Conservation (phyloP, 2,888 invertebrate species). For the Mythimna lalbum region DNA sequence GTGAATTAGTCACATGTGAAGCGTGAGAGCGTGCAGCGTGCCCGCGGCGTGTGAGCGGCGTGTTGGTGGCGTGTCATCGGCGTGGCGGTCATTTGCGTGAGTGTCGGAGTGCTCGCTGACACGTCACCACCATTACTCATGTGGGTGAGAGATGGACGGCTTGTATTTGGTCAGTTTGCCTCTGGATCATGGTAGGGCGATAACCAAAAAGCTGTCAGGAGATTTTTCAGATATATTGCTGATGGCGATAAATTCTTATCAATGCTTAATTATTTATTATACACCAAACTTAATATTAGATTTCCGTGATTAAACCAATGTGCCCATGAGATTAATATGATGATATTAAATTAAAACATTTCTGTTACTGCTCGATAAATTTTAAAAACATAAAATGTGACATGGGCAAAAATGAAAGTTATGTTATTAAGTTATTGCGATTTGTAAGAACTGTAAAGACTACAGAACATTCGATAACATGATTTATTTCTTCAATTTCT, state of each 20-base stretch:
- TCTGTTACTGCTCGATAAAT: too few species aligned
- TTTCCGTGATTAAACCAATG: too few species aligned
- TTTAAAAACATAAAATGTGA: too few species aligned
- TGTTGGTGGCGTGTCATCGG: conserved; percentile 9
- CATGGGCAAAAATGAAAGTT: too few species aligned
- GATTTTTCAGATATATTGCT: neutral
- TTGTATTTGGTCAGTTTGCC: neutral
- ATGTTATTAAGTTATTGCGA: neutral
- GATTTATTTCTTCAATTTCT: neutral
- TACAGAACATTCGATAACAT: neutral
- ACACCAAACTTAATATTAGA: too few species aligned
- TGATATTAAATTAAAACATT: neutral
- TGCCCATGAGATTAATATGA: neutral
- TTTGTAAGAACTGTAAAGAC: neutral
- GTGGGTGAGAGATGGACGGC: conserved; percentile 10
- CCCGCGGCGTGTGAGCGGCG: conserved; percentile 22
- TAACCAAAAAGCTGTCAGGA: neutral
- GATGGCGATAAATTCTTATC: too few species aligned
- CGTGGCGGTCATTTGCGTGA: conserved; percentile 26
- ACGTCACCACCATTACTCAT: conserved; percentile 38
- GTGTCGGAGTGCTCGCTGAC: conserved; percentile 33
- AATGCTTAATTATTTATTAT: too few species aligned
- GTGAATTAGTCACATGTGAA: conserved; percentile 40
- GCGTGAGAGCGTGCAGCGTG: conserved; percentile 16
- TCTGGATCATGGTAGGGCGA: neutral